Evolutionary conservation across 2,888 invertebrate genomes (phyloP), one percentile per base, ranked within the genome.

Genomic region (Dyspetes luteomarginatus): DNA sequence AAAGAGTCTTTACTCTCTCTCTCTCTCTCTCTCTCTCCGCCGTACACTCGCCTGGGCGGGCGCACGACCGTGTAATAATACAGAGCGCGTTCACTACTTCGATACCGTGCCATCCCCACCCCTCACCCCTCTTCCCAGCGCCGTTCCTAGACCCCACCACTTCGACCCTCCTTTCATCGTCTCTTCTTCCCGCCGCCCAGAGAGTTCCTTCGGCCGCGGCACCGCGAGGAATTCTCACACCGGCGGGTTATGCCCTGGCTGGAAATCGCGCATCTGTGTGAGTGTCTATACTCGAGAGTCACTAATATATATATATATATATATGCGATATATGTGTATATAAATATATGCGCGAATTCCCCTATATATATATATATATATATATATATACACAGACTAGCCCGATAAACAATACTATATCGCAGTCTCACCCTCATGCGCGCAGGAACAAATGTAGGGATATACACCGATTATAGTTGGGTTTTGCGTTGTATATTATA

Each of bases 201-300:
- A 19, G 30, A 50, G 80, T 68, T 80, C 75, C 75, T 71, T 41
- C 65, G 74, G 52, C 60, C 7, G n/a, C 28, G 68, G 56, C 52
- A 55, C 65, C 67, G 60, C 36, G 75, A 67, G 80, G 43, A 76
- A 76, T 80, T 80, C 80, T 80, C 80, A 76, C 80, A 80, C 76
- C 75, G n/a, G n/a, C n/a, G 74, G 64, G 75, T 74, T 80, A 45
- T 52, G 79, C 64, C 36, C 69, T 56, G 75, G 45, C 75, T 80
- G 67, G 75, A 80, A 75, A 80, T 76, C 68, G 67, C 71, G 65
- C 56, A 64, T 77, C 58, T 52, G 71, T 26, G 60, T 48, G 28
- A 50, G 4, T 50, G 12, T n/a, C 1, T 24, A 52, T 74, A 65
- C 64, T 56, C 64, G n/a, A 5, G 30, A n/a, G 56, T 65, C 64